These are phyloP conservation scores for Nothobranchius kuhntae DNA, from an alignment of 2,113 vertebrate genomes.

Conservation along the genomic window DNA sequence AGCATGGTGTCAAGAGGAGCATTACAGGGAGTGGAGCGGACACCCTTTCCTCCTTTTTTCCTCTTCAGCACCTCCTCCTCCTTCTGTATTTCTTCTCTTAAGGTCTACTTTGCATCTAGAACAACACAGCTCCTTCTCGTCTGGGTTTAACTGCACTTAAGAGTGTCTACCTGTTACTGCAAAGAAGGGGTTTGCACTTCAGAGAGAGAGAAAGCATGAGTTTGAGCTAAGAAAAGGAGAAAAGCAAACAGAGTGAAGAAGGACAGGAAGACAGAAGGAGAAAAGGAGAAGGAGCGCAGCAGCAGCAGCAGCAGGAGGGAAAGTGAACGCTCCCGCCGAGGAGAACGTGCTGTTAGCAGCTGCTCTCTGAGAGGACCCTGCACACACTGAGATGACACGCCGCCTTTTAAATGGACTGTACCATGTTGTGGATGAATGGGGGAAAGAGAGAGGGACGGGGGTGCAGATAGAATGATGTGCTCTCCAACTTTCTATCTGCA, in stretches of 20 bases:
- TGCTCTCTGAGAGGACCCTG: constrained; percentile 79
- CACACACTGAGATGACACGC: constrained; percentile 78
- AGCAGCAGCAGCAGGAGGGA: constrained; percentile 45
- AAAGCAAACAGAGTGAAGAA: constrained; percentile 22
- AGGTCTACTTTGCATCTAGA: constrained; percentile 59
- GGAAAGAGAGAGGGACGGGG: constrained; percentile 27
- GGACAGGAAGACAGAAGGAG: constrained; percentile 29
- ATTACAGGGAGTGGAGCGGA: constrained; percentile 48
- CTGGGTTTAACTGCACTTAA: constrained; percentile 22
- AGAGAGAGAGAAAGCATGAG: constrained; percentile 36
- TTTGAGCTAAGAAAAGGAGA: constrained; percentile 21
- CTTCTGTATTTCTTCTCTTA: constrained; percentile 52
- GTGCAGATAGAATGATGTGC: constrained; percentile 51
- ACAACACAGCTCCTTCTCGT: constrained; percentile 24
- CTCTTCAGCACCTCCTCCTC: constrained; percentile 38
- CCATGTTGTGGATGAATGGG: constrained; percentile 74
- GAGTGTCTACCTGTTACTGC: constrained; percentile 67
- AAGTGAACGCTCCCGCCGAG: constrained; percentile 69
- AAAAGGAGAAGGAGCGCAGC: constrained; percentile 57
- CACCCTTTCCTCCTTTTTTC: constrained; percentile 25
- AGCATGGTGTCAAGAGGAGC: constrained; percentile 83
- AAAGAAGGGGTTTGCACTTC: constrained; percentile 30
- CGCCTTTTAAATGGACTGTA: constrained; percentile 82
- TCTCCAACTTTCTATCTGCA: constrained; percentile 52
- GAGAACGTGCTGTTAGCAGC: constrained; percentile 77